A percentile compares a stretch with the other conserved stretches of the same genome.
These are phyloP conservation scores for Branchellion lobata DNA, from an alignment of 2,888 invertebrate genomes.

Conservation along the genomic window DNA sequence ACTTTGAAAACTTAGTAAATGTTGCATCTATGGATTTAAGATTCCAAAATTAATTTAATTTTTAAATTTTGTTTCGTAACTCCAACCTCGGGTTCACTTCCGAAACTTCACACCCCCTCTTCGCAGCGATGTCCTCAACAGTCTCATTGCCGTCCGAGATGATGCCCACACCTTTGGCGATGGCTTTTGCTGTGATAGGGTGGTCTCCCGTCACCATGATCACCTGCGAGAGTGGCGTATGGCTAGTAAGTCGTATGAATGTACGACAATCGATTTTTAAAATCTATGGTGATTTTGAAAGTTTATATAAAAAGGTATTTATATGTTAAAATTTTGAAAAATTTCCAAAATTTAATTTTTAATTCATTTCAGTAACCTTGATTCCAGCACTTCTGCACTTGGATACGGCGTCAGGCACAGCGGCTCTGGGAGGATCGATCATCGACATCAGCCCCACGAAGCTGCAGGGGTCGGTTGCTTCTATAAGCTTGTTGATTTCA, in stretches of 20 bases:
- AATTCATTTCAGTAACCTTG: constrained; percentile 69
- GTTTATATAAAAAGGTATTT: background rate
- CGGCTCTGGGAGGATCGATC: constrained; percentile 96
- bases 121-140: constrained; percentile 79
- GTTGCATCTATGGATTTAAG: too few relatives aligned
- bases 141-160: constrained; percentile 66
- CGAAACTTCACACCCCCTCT: constrained; percentile 61
- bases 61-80: background rate
- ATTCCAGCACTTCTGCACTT: constrained; percentile 96
- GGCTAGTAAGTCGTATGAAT: background rate
- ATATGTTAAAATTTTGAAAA: background rate
- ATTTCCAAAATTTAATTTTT: constrained; percentile 54
- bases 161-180: constrained; percentile 67
- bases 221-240: constrained; percentile 65
- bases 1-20: too few relatives aligned
- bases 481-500: too few relatives aligned
- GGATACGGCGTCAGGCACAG: constrained; percentile 95
- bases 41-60: background rate
- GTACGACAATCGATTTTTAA: background rate
- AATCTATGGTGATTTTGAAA: background rate
- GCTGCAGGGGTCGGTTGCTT: too few relatives aligned
- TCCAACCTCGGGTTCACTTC: constrained; percentile 62
- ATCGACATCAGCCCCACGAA: constrained; percentile 96
- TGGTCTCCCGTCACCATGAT: constrained; percentile 68
- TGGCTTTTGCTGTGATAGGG: constrained; percentile 66